A percentile compares a stretch with the other conserved stretches of the same genome.
phyloP scores from a whole-genome alignment of 2,797 vertebrate species.

The Arvicola amphibius region DNA sequence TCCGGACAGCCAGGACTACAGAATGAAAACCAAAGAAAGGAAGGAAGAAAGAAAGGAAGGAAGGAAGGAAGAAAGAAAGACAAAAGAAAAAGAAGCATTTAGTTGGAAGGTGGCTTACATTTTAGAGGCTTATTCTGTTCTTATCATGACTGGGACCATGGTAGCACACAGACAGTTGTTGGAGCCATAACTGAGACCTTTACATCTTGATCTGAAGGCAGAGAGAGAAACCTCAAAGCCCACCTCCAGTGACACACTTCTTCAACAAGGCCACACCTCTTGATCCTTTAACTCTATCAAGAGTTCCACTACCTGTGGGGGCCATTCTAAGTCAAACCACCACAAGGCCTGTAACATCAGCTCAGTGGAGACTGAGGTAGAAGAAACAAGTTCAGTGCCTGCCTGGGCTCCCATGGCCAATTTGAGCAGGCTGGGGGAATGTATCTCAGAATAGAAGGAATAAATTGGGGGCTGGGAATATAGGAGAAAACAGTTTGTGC shows the following conservation, averaged over 20 bases:
- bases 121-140: neutral
- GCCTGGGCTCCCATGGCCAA: neutral
- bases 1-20: no score
- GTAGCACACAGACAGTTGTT: neutral
- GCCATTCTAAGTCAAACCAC: neutral
- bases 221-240: neutral
- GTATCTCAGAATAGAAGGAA: neutral
- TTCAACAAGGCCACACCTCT: neutral
- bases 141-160: neutral
- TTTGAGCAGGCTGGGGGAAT: neutral
- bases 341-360: neutral
- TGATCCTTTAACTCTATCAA: neutral
- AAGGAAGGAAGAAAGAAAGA: no score
- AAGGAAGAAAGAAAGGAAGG: no score
- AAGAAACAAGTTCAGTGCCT: neutral
- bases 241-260: neutral
- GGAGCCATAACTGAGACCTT: neutral
- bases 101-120: neutral
- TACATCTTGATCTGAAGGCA: neutral
- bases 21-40: no score
- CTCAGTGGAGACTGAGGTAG: neutral
- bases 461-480: neutral
- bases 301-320: neutral
- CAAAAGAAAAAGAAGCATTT: neutral
- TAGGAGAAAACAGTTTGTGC: neutral